Conservation (phyloP, 2,888 invertebrate species). For the Selenia dentaria region DNA sequence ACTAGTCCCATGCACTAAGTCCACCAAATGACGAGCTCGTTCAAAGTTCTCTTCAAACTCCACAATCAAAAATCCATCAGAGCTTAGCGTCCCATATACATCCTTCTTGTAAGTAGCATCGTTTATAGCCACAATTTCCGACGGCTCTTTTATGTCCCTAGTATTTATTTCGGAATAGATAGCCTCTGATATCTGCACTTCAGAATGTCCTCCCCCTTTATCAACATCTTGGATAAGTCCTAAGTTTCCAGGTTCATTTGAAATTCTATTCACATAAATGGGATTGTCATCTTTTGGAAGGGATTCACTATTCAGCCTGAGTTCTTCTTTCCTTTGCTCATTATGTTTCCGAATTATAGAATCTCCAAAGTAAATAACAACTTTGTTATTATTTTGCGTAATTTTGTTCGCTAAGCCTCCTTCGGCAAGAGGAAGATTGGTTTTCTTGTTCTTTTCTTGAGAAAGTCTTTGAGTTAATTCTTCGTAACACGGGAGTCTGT, state of each 20-base stretch:
- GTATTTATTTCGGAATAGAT: conserved; percentile 73
- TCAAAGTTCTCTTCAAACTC: conserved; percentile 86
- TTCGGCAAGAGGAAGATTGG: conserved; percentile 54
- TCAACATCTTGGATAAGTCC: conserved; percentile 62
- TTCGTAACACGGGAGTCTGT: conserved; percentile 77
- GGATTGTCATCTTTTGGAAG: conserved; percentile 68
- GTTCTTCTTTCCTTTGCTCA: conserved; percentile 73
- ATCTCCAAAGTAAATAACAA: conserved; percentile 90
- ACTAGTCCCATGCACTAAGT: conserved; percentile 75
- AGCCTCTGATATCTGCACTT: conserved; percentile 71
- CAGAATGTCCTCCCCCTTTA: conserved; percentile 66
- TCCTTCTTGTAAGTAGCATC: conserved; percentile 75
- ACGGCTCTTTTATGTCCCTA: conserved; percentile 48
- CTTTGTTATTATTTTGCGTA: conserved; percentile 85
- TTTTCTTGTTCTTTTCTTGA: conserved; percentile 78
- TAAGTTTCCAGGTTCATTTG: conserved; percentile 64
- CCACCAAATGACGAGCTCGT: conserved; percentile 85
- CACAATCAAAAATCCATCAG: conserved; percentile 85
- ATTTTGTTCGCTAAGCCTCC: conserved; percentile 71
- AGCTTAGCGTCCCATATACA: conserved; percentile 64
- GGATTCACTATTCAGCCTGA: conserved; percentile 47
- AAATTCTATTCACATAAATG: conserved; percentile 70
- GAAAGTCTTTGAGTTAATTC: conserved; percentile 72
- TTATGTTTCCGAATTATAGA: conserved; percentile 83
- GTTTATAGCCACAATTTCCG: conserved; percentile 61